Base-by-base conservation (phyloP, 2,113 vertebrate species). In the Notarius quadriscutis region DNA sequence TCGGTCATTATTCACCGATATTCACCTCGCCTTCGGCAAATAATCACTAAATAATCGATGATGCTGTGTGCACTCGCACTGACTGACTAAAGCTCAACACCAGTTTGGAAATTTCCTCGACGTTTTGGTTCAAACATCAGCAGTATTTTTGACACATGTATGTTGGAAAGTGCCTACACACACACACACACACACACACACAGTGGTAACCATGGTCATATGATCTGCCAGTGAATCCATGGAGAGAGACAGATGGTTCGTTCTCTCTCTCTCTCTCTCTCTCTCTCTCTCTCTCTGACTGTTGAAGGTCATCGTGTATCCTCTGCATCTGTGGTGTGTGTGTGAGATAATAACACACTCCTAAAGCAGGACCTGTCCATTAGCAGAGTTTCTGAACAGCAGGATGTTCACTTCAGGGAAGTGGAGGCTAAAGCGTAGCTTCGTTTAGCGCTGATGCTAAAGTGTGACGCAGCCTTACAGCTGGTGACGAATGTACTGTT, bases 301-400 rank as follows among this genome's bases (percentile, higher is more conserved):
- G 69, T 48, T 48, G 71, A 74, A 74, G 71, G 71, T 74, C 71
- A 69, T 30, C 67, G 34, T 74, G 71, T 48, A 74, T 74, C 34
- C 34, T 74, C 2, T 41, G 15, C 69, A 41, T 72, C 71, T 48
- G 71, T 74, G 18, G 65, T n/a, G 62, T 34, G 67, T 30, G 65
- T 65, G 63, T 63, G 62, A 9, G 62, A 25, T 22, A 25, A 63
- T 60, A 58, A 58, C 57, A 58, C 60, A 65, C 62, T 65, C 62
- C 62, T n/a, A 4, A 67, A 67, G 25, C 4, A 67, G 25, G 63
- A 67, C 4, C 11, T 5, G 10, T 27, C 63, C 60, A 63, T 63
- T 63, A 63, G 60, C 60, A 63, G 60, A 63, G 20, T 57, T 57
- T 57, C 55, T 57, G 60, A 12, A 12, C 63, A 67, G 63, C 25